Base-by-base conservation (phyloP, 2,113 vertebrate species). In the Xenopus borealis region DNA sequence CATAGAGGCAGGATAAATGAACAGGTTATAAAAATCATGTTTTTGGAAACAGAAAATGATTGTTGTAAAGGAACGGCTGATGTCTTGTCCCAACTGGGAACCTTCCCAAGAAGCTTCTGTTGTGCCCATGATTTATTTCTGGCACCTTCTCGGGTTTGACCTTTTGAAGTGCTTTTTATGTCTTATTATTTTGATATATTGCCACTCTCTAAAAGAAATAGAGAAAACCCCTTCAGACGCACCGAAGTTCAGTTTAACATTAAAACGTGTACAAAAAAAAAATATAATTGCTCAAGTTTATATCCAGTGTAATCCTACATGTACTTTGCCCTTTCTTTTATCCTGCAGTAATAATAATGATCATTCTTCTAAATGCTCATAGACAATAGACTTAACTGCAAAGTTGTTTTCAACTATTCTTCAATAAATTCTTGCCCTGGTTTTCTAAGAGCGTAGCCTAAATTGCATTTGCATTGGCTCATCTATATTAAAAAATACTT, bases 161-260 rank as follows among this genome's bases (percentile, higher is more conserved):
- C 63, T 65, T 65, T 65, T 46, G 14, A 64, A 44, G 14, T 64
- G 62, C 62, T 30, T 64, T 64, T 64, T n/a, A 12, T 44, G 46
- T 40, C 63, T 46, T 65, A n/a, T 65, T 46, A 44, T 65, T 65
- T 65, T 65, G 63, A 65, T 65, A n/a, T 65, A 65, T 65, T n/a
- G 33, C 30, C 8, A 65, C 33, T 44, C 13, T 65, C 14, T 65
- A 46, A 44, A 40, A 65, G 17, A 45, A 45, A 46, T 17, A 17
- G 8, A 27, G 23, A 27, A 27, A 27, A 27, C 1, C 23, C 23
- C 58, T 19, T 61, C 19, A 23, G 10, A 61, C 13, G 13, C 19
- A 0, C 27, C 18, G 3, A 20, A 61, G 9, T 61, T 61, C 18
- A 61, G 9, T 9, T 20, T 61, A 27, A 19, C 58, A 61, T 55